Conservation (phyloP, 2,797 vertebrate genomes). For the Pseudocheirus occidentalis region DNA sequence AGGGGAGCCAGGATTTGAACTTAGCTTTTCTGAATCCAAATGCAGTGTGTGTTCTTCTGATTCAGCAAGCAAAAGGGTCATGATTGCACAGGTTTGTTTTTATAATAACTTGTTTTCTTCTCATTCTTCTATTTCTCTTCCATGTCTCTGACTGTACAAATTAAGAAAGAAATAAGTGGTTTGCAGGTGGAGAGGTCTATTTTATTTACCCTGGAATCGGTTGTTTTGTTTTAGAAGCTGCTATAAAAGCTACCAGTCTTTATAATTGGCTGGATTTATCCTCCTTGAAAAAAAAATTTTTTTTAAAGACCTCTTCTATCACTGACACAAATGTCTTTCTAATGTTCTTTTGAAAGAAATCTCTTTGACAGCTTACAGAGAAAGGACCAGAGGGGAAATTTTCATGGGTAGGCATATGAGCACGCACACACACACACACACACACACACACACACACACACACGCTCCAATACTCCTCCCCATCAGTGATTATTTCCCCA, state of each 20-base stretch:
- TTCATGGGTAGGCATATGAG: background rate
- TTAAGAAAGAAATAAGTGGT: background rate
- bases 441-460: rapidly evolving
- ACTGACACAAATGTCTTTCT: background rate
- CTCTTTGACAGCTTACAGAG: background rate
- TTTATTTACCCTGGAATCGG: background rate
- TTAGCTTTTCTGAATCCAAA: background rate
- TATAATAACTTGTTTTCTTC: background rate
- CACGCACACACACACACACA: rapidly evolving
- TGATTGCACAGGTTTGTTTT: background rate
- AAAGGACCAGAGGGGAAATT: background rate
- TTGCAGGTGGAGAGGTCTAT: background rate
- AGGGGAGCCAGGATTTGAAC: background rate
- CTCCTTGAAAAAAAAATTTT: background rate
- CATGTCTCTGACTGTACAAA: background rate
- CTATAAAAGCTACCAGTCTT: background rate
- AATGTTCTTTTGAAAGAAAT: background rate
- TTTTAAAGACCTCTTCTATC: background rate
- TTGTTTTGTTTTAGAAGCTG: background rate
- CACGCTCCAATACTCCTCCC: background rate
- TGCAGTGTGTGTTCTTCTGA: background rate
- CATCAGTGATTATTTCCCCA: background rate
- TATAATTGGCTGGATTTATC: background rate
- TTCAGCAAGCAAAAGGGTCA: background rate
- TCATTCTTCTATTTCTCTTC: background rate